A percentile compares a stretch with the other conserved stretches of the same genome.
These are phyloP conservation scores for Anomalospiza imberbis DNA, from an alignment of 2,797 vertebrate species.

Conservation along the genomic window DNA sequence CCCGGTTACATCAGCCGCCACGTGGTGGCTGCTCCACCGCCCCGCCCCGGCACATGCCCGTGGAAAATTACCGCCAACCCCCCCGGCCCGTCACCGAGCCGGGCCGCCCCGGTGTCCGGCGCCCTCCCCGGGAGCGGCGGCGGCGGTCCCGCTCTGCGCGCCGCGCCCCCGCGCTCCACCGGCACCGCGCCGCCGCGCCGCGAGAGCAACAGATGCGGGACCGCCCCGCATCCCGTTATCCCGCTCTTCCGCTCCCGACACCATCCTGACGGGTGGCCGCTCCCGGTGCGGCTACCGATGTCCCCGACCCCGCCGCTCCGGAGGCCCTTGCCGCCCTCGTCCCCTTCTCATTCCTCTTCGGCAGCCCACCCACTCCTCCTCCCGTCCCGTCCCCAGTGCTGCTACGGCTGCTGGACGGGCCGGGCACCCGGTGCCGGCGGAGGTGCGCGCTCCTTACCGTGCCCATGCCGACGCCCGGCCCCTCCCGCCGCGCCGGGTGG, in stretches of 20 bases:
- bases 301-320: neutral
- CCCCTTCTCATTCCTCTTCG: neutral
- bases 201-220: constrained; percentile 41
- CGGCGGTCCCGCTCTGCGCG: neutral
- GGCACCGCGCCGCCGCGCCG: neutral
- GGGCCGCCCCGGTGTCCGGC: constrained; percentile 7
- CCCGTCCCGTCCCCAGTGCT: neutral
- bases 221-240: neutral
- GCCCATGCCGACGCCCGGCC: neutral
- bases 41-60: constrained; percentile 67
- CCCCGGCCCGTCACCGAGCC: constrained; percentile 33
- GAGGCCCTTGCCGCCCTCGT: neutral
- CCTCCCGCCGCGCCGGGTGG: neutral
- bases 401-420: neutral
- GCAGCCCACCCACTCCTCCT: neutral
- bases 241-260: neutral
- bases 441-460: constrained; percentile 1
- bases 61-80: constrained; percentile 71
- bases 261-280: neutral
- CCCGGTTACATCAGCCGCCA: constrained; percentile 74
- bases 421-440: neutral
- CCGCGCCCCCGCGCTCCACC: neutral
- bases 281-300: neutral
- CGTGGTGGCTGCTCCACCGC: constrained; percentile 60
- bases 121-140: neutral